Conservation (phyloP, 2,113 vertebrate species). For the Xiphophorus maculatus region DNA sequence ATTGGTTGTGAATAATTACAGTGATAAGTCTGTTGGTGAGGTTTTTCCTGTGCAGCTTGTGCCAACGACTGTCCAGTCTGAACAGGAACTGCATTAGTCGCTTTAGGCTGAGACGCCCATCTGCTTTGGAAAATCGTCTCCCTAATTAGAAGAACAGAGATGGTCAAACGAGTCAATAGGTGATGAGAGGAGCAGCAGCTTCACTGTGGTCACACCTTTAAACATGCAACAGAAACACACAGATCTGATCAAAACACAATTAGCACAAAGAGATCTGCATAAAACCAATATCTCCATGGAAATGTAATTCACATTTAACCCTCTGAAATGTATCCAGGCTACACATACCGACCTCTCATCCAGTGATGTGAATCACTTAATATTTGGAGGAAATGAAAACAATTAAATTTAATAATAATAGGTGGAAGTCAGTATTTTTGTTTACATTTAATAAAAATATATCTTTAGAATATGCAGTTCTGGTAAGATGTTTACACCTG, state of each 20-base stretch:
- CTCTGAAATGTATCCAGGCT: background rate
- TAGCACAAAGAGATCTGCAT: constrained; percentile 22
- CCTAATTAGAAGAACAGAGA: constrained; percentile 49
- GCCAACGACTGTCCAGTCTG: constrained; percentile 11
- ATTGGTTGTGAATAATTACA: constrained; percentile 5
- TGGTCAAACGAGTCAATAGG: constrained; percentile 50
- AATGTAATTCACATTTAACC: background rate
- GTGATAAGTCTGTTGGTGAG: constrained; percentile 1
- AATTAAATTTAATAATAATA: background rate
- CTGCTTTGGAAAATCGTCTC: constrained; percentile 41
- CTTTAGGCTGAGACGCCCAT: constrained; percentile 30
- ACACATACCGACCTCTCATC: background rate
- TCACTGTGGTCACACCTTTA: constrained; percentile 16
- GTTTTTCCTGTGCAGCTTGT: background rate
- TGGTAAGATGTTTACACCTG: no score
- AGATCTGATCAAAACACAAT: constrained; percentile 13
- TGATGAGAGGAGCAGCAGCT: constrained; percentile 31
- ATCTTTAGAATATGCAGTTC: accelerated
- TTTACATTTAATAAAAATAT: background rate
- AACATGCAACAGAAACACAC: constrained; percentile 26
- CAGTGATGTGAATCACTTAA: background rate
- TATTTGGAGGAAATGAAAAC: background rate
- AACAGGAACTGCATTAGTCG: constrained; percentile 16
- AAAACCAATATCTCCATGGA: constrained; percentile 14
- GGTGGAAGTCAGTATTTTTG: background rate